Base-by-base conservation (phyloP, 2,888 invertebrate genomes). In the Piscicola geometra region DNA sequence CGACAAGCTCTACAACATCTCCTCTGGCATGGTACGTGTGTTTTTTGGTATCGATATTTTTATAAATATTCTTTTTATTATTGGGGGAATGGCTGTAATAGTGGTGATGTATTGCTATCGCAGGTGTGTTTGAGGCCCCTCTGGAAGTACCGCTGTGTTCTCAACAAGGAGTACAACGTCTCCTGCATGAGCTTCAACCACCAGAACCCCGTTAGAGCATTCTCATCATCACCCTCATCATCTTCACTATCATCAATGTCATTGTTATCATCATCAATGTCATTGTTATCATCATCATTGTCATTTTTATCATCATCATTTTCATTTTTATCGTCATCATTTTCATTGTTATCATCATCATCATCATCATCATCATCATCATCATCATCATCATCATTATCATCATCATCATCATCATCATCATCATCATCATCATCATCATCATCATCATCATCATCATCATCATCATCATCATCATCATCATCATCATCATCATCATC, bases 361-460 rank as follows among this genome's bases (percentile, higher is more conserved):
- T 9, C 74, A 74, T 67, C 66, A 66, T 74, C 64, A 67, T 66
- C 66, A 3, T 74, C 74, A 67, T 74, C 74, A 74, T 74, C 74
- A 74, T 74, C 66, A 66, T 67, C 64, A 74, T 67, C 74, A 68
- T 66, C 74, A 68, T 74, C 74, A 35, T 67, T 66, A 35, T 67
- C 66, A 35, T 67, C 66, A 60, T 74, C 66, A 74, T 74, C 74
- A 74, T 67, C 66, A 66, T 67, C 74, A 66, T 67, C 64, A 60
- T 74, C 66, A 74, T 66, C 60, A 74, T 67, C 74, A 74, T 67
- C 74, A 74, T 67, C 74, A 60, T 74, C 60, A 68, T 66, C 66
- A 74, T 67, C 74, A 74, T 67, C 25, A 66, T 67, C 35, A 74
- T 74, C 67, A 33, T 67, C 66, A 69, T 66, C 60, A 66, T 74